Evolutionary conservation across 2,797 vertebrate genomes (phyloP).

Genomic region (Centroberyx gerrardi): DNA sequence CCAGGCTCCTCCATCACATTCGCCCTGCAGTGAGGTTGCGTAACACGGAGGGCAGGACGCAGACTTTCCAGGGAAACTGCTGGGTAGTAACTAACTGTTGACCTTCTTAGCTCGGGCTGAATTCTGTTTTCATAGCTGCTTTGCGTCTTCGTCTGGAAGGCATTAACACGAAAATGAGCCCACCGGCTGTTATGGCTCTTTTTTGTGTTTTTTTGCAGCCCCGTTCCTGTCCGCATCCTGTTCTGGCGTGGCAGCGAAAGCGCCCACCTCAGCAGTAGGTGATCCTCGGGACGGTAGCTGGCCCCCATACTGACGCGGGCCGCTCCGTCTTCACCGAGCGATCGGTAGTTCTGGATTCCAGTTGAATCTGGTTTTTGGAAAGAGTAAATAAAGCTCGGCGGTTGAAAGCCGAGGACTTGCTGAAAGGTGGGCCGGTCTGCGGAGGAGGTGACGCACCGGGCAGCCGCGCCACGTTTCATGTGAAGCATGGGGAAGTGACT

Average conservation of each 20-base stretch:
- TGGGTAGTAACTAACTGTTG: conserved; percentile 29
- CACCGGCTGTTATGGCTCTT: conserved; percentile 42
- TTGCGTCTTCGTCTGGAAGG: conserved; percentile 64
- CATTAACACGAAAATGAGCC: conserved; percentile 60
- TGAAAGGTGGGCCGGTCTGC: conserved; percentile 45
- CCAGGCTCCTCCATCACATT: conserved; percentile 11
- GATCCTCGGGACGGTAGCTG: conserved; percentile 61
- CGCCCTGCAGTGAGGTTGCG: conserved; percentile 8
- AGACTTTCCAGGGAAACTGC: conserved; percentile 49
- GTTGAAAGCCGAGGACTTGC: conserved; percentile 24
- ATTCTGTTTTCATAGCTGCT: conserved; percentile 59
- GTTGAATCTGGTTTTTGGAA: conserved; percentile 46
- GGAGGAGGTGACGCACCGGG: conserved; percentile 47
- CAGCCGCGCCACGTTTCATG: conserved; percentile 40
- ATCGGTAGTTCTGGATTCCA: conserved; percentile 56
- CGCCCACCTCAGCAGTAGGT: conserved; percentile 70
- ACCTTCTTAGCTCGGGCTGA: conserved; percentile 15
- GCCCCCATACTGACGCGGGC: conserved; percentile 7
- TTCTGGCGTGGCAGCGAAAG: conserved; percentile 60
- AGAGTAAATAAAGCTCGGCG: conserved; percentile 37
- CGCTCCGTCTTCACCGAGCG: conserved; percentile 46
- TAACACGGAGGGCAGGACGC: conserved; percentile 38
- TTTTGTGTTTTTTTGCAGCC: conserved; percentile 63
- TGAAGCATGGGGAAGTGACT: conserved; percentile 36
- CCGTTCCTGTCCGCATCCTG: conserved; percentile 69